These are phyloP conservation scores for Petrolisthes cinctipes DNA, from an alignment of 2,888 invertebrate species.

Conservation along the genomic window DNA sequence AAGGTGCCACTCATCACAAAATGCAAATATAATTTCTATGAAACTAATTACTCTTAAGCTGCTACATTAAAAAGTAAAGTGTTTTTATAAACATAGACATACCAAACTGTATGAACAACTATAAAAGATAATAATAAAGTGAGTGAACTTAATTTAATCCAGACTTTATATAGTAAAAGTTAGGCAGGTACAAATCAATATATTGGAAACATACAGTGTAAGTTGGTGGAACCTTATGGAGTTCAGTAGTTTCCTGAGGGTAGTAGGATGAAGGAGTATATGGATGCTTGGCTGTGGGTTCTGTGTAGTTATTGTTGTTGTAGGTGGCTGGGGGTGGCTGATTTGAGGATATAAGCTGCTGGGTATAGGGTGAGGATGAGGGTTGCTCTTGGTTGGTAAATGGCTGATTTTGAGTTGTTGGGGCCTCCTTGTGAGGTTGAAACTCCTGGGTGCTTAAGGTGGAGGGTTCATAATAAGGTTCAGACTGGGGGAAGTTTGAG, in stretches of 20 bases:
- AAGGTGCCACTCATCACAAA: too few species aligned
- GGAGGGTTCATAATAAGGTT: too few species aligned
- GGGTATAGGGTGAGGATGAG: neutral
- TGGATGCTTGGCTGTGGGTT: neutral
- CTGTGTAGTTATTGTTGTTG: neutral
- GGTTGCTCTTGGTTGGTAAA: neutral
- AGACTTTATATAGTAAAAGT: neutral
- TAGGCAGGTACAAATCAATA: neutral
- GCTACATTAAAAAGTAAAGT: neutral
- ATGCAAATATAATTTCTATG: too few species aligned
- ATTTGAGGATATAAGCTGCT: neutral
- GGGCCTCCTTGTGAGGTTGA: neutral
- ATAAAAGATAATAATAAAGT: neutral
- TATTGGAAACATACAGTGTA: slow-evolving; percentile 24
- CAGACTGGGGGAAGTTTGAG: too few species aligned
- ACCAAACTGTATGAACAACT: neutral
- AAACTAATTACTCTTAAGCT: too few species aligned
- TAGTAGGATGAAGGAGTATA: neutral
- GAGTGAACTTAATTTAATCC: too few species aligned
- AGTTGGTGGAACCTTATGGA: neutral
- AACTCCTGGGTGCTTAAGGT: neutral
- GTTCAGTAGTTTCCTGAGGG: neutral
- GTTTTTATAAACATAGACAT: neutral
- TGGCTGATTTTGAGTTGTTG: neutral
- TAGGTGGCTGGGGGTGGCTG: neutral